Conservation (phyloP, 2,113 vertebrate genomes). For the Thermophis baileyi region DNA sequence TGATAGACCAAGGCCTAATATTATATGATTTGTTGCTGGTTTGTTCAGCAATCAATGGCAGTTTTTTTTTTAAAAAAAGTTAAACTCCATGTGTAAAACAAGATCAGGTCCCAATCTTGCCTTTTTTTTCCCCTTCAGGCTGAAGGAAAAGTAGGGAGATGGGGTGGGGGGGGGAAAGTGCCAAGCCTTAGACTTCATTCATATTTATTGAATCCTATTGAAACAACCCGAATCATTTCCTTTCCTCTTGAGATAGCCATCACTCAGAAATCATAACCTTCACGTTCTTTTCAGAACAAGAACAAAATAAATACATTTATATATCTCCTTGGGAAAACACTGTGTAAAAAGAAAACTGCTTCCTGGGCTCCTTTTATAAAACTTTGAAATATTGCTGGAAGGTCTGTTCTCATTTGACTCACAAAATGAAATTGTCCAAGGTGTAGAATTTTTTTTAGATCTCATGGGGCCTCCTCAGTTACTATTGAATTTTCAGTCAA, state of each 20-base stretch:
- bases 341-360: constrained; percentile 1
- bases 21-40: background rate
- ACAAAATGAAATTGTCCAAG: constrained; percentile 12
- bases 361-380: background rate
- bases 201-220: background rate
- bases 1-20: background rate
- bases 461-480: background rate
- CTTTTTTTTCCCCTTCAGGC: background rate
- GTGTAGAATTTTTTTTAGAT: background rate
- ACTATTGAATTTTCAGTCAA: constrained; percentile 10
- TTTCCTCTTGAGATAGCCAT: background rate
- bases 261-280: background rate
- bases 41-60: background rate
- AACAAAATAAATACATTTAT: background rate
- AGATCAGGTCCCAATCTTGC: background rate
- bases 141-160: background rate
- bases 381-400: constrained; percentile 14
- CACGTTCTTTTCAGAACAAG: background rate
- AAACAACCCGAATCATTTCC: background rate
- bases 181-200: background rate
- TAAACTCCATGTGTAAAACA: background rate
- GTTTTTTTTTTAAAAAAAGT: background rate
- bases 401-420: constrained; percentile 20
- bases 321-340: constrained; percentile 25
- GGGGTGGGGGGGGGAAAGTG: background rate